These are phyloP conservation scores for Leguminivora glycinivorella DNA, from an alignment of 1,140 invertebrate genomes.

Conservation along the genomic window DNA sequence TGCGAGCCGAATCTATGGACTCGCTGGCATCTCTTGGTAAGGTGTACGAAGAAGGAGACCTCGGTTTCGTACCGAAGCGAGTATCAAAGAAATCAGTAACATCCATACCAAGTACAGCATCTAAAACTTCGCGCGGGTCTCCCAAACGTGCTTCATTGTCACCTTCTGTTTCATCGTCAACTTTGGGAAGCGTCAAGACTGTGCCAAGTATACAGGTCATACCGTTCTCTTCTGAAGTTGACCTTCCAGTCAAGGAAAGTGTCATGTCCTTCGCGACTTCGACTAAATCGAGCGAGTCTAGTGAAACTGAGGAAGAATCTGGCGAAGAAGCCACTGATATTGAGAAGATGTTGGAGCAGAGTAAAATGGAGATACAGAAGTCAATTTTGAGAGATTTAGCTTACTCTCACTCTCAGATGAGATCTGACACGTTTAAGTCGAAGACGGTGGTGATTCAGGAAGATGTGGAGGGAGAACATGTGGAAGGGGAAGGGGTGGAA, in stretches of 20 bases:
- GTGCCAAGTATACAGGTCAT: slow-evolving; percentile 63
- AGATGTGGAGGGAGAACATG: slow-evolving; percentile 35
- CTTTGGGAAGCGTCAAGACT: slow-evolving; percentile 60
- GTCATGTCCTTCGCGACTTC: slow-evolving; percentile 60
- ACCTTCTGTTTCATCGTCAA: slow-evolving; percentile 41
- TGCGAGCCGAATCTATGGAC: slow-evolving; percentile 60
- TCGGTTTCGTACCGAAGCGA: slow-evolving; percentile 78
- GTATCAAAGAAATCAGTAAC: slow-evolving; percentile 46
- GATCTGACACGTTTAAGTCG: slow-evolving; percentile 25
- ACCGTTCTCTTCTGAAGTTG: slow-evolving; percentile 44
- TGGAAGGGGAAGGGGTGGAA: slow-evolving; percentile 29
- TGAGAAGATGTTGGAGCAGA: slow-evolving; percentile 55
- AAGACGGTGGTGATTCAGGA: slow-evolving; percentile 44
- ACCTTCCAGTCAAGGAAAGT: slow-evolving; percentile 51
- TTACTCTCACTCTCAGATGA: slow-evolving; percentile 53
- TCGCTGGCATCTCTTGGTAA: slow-evolving; percentile 69
- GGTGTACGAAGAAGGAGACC: slow-evolving; percentile 79
- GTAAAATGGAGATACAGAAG: slow-evolving; percentile 69
- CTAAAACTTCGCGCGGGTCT: slow-evolving; percentile 45
- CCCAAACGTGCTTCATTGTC: slow-evolving; percentile 40
- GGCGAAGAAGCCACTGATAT: slow-evolving; percentile 48
- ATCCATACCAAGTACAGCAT: slow-evolving; percentile 35
- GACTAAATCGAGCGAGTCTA: slow-evolving; percentile 54
- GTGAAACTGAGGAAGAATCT: slow-evolving; percentile 48
- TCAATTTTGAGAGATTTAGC: slow-evolving; percentile 65